These are phyloP conservation scores for Cremastinae sp. DNA, from an alignment of 2,888 invertebrate species.

Conservation along the genomic window DNA sequence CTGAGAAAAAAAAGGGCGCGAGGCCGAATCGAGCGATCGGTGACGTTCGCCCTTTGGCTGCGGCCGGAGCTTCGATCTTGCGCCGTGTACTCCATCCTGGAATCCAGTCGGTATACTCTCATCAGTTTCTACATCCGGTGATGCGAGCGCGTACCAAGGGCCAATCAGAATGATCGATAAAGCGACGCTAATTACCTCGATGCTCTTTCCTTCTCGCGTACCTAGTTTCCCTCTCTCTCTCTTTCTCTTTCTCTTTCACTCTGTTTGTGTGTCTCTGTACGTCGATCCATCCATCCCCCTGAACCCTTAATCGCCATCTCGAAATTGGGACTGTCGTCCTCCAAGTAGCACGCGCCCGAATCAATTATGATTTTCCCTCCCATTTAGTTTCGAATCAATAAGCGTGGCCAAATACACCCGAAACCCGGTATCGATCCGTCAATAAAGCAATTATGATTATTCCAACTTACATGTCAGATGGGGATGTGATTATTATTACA, in stretches of 20 bases:
- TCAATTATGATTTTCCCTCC: constrained; percentile 41
- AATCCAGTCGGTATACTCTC: constrained; percentile 9
- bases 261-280: no score
- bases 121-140: constrained; percentile 14
- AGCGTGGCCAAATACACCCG: constrained; percentile 1
- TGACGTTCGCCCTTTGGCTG: not conserved
- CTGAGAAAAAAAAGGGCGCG: constrained; percentile 6
- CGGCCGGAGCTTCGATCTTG: no score
- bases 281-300: not conserved
- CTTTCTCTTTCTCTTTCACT: not conserved
- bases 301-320: constrained; percentile 11
- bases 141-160: constrained; percentile 36
- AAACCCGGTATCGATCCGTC: not conserved
- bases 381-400: constrained; percentile 32
- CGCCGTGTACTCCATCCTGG: no score
- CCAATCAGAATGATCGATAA: constrained; percentile 76
- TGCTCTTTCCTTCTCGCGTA: constrained; percentile 23
- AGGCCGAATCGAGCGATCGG: no score
- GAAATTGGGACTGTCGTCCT: constrained; percentile 25
- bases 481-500: no score
- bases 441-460: not conserved
- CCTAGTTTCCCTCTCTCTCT: constrained; percentile 2
- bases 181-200: constrained; percentile 73
- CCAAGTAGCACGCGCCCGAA: constrained; percentile 63
- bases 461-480: no score